Evolutionary conservation across 30 jellyfish, hydroid and myxozoan genomes (phyloP), one percentile per base, ranked within the genome.

Genomic region (Hydractinia echinata): DNA sequence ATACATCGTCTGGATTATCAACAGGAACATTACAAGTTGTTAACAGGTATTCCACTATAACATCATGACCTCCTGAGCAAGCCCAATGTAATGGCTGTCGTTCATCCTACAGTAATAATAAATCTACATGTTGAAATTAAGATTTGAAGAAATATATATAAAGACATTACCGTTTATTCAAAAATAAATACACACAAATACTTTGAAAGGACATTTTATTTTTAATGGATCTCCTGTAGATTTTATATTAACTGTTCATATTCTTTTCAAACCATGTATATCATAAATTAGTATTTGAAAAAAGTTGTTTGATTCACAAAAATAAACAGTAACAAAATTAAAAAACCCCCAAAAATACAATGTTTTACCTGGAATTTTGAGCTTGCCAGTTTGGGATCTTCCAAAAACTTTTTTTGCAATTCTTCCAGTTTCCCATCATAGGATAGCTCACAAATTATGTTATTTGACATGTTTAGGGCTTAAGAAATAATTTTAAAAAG

Each of bases 61-160:
- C 89, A 15, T 85, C 30, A 7, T 85, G 81, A 51, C 97, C 97
- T 7, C 94, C 97, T 30, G 97, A 91, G 69, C 97, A 91, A 51
- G 97, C 96, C 97, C 97, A 91, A 72, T 91, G 97, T 71, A 91
- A 81, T 7, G 97, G 97, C 79, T 73, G 82, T n/a, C 97, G 82
- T 61, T 73, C 81, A 72, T 77, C 86, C 97, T 91, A 64, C 13
- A 79, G 83, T 5, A 48, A 51, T 14, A 62, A 67, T 39, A 48
- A 10, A 10, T 9, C 39, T 64, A 6, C 19, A 58, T 58, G 15
- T 58, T 11, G 3, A 58, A 13, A 16, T 13, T 13, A 16, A 67
- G 11, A 67, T 67, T 13, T 67, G 69, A 58, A 58, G 15, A 11
- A 11, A 58, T 58, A 58, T 62, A 62, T 5, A 62, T 0, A 6